Percentiles rank a stretch among this genome's conserved stretches.
These are phyloP conservation scores for Enchytraeus crypticus DNA, from an alignment of 2,888 invertebrate genomes.

Conservation along the genomic window DNA sequence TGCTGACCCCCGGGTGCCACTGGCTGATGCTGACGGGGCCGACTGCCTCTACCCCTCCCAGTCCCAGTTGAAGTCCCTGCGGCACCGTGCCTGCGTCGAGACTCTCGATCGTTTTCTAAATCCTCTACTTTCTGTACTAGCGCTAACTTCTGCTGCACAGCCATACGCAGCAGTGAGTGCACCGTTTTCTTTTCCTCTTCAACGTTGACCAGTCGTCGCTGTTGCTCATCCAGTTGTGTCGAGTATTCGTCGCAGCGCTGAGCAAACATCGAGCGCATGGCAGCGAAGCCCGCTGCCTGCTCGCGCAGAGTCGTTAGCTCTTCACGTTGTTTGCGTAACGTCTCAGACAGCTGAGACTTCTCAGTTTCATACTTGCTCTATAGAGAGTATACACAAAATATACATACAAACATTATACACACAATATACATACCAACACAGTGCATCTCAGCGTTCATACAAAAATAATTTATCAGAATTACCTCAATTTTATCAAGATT, in stretches of 20 bases:
- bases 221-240: slow-evolving; percentile 91
- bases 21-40: too few species aligned
- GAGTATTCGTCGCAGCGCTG: slow-evolving; percentile 98
- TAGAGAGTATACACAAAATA: too few species aligned
- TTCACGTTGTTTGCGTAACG: slow-evolving; percentile 89
- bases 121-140: slow-evolving; percentile 94
- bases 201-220: slow-evolving; percentile 75
- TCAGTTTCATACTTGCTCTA: slow-evolving; percentile 99
- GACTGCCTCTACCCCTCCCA: slow-evolving; percentile 29
- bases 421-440: too few species aligned
- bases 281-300: slow-evolving; percentile 92
- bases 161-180: slow-evolving; percentile 88
- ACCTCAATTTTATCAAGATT: too few species aligned
- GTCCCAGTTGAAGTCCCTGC: slow-evolving; percentile 24
- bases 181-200: slow-evolving; percentile 98
- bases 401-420: too few species aligned
- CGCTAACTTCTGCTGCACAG: slow-evolving; percentile 92
- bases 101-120: slow-evolving; percentile 67
- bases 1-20: too few species aligned
- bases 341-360: slow-evolving; percentile 91
- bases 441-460: too few species aligned
- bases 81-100: slow-evolving; percentile 41
- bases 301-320: slow-evolving; percentile 92
- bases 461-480: too few species aligned
- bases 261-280: slow-evolving; percentile 96